These are phyloP conservation scores for Acrocephalus kingi DNA, from an alignment of 2,113 vertebrate species.

Conservation along the genomic window DNA sequence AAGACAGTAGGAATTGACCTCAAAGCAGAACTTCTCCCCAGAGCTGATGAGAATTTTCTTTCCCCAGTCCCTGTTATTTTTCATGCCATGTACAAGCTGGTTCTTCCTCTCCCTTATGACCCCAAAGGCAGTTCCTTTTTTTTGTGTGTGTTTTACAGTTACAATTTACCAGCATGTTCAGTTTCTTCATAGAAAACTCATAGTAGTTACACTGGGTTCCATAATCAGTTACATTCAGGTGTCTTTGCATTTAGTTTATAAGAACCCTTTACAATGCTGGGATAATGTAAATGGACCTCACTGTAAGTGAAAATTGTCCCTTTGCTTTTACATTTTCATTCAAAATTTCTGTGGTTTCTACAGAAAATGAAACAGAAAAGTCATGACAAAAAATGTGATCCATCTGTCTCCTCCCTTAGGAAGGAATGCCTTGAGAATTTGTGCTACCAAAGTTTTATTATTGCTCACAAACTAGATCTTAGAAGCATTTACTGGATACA, in stretches of 20 bases:
- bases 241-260: not conserved
- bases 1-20: not conserved
- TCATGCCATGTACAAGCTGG: not conserved
- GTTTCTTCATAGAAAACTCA: not conserved
- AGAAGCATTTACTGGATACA: conserved; percentile 1
- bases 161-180: not conserved
- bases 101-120: fast-evolving
- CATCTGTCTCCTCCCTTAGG: not conserved
- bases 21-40: not conserved
- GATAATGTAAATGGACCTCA: not conserved
- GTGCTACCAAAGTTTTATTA: conserved; percentile 28
- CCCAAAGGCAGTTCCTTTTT: not conserved
- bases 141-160: not conserved
- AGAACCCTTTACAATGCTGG: not conserved
- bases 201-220: not conserved
- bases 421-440: not conserved
- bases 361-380: not conserved
- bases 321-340: not conserved
- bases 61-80: not conserved
- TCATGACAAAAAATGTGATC: not conserved
- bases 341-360: not conserved
- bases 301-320: not conserved
- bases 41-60: not conserved
- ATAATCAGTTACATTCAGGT: not conserved
- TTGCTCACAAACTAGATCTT: conserved; percentile 8